Conservation (phyloP, 2,113 vertebrate species). For the Alaudala cheleensis region DNA sequence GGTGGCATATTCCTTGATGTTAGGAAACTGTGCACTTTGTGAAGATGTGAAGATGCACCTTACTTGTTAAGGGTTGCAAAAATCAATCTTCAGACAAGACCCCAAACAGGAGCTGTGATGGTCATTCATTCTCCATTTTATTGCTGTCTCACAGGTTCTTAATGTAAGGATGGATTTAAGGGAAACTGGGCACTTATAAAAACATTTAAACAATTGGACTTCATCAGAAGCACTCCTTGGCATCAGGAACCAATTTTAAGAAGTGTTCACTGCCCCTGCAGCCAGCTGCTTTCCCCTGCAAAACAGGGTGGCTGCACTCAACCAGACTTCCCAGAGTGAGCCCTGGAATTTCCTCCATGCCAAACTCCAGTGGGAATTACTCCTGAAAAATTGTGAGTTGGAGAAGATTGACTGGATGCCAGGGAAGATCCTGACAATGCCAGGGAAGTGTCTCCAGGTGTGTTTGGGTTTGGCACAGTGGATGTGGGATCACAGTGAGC, state of each 20-base stretch:
- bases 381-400: background rate
- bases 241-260: background rate
- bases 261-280: background rate
- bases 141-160: background rate
- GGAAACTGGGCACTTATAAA: background rate
- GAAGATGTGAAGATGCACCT: background rate
- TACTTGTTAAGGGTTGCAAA: background rate
- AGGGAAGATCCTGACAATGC: background rate
- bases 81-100: background rate
- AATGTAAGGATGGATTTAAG: background rate
- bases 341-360: background rate
- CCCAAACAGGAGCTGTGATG: background rate
- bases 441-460: too few species aligned
- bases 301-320: background rate
- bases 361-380: background rate
- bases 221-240: background rate
- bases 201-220: background rate
- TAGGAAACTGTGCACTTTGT: background rate
- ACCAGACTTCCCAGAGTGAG: background rate
- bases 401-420: background rate
- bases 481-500: background rate
- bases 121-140: background rate
- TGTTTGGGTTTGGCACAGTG: background rate
- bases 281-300: background rate
- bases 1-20: background rate